Conservation (phyloP, 2,113 vertebrate species). For the Rattus rattus region DNA sequence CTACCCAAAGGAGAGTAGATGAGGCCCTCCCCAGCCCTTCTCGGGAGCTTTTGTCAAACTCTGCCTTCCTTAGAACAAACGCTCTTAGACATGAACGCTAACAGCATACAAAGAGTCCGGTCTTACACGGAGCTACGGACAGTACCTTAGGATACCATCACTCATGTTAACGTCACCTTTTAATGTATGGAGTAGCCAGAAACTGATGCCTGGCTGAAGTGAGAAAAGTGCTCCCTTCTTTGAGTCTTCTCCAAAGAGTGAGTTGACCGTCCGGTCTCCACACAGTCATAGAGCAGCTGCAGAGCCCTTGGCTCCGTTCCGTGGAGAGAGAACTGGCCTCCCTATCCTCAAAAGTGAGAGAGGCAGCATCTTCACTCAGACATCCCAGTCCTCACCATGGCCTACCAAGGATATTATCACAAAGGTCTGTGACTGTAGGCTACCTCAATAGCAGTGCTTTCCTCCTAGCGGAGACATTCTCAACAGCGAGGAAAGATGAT, state of each 20-base stretch:
- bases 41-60: neutral
- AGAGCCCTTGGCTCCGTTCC: neutral
- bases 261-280: neutral
- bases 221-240: neutral
- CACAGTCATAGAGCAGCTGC: neutral
- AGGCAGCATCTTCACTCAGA: neutral
- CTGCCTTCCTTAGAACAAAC: neutral
- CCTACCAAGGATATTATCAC: neutral
- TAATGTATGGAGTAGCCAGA: neutral
- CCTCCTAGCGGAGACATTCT: neutral
- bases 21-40: neutral
- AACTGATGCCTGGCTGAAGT: accelerated
- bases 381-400: neutral
- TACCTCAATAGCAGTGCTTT: neutral
- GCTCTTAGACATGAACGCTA: neutral
- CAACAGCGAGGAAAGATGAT: neutral
- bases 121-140: neutral
- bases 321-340: accelerated
- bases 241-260: neutral
- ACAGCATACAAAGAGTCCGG: neutral
- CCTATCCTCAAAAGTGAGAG: neutral
- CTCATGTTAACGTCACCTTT: neutral
- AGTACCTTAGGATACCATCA: too few relatives aligned
- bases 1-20: neutral
- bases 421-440: neutral